Conservation (phyloP, 2,113 vertebrate species). For the Myrmophylax atrothorax region DNA sequence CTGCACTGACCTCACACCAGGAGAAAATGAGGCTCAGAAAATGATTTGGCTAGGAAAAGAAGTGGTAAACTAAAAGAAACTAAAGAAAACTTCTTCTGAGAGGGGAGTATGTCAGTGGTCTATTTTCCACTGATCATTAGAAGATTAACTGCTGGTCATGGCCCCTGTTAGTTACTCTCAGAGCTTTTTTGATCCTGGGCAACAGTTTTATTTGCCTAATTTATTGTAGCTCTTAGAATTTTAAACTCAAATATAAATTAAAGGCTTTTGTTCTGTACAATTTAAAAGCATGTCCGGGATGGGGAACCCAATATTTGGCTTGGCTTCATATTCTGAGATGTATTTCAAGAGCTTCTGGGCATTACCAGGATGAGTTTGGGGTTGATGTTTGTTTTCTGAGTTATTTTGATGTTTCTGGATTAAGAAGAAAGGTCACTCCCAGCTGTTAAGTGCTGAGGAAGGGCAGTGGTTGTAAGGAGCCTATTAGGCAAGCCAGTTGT, state of each 20-base stretch:
- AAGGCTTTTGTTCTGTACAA: slow-evolving; percentile 45
- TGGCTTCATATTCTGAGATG: slow-evolving; percentile 19
- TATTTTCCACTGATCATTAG: slow-evolving; percentile 17
- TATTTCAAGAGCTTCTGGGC: slow-evolving; percentile 49
- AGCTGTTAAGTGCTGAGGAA: background rate
- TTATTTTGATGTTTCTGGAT: slow-evolving; percentile 11
- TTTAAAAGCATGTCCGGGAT: slow-evolving; percentile 3
- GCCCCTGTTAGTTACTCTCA: slow-evolving; percentile 27
- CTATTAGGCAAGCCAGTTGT: background rate
- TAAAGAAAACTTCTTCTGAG: background rate
- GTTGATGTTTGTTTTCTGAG: slow-evolving; percentile 21
- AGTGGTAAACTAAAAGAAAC: background rate
- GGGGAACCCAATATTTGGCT: slow-evolving; percentile 21
- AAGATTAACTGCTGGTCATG: slow-evolving; percentile 52
- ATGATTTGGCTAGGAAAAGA: background rate
- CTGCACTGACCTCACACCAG: slow-evolving; percentile 17
- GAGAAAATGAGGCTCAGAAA: background rate
- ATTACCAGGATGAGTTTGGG: background rate
- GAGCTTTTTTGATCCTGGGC: slow-evolving; percentile 49
- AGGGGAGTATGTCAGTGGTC: background rate
- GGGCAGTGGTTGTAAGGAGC: background rate
- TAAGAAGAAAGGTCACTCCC: background rate
- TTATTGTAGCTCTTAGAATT: slow-evolving; percentile 63
- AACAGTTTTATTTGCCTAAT: slow-evolving; percentile 62
- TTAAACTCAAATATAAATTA: slow-evolving; percentile 61